A percentile compares a stretch with the other conserved stretches of the same genome.
phyloP scores from a whole-genome alignment of 2,888 invertebrate species.

The Lissocephala sabroskyi region DNA sequence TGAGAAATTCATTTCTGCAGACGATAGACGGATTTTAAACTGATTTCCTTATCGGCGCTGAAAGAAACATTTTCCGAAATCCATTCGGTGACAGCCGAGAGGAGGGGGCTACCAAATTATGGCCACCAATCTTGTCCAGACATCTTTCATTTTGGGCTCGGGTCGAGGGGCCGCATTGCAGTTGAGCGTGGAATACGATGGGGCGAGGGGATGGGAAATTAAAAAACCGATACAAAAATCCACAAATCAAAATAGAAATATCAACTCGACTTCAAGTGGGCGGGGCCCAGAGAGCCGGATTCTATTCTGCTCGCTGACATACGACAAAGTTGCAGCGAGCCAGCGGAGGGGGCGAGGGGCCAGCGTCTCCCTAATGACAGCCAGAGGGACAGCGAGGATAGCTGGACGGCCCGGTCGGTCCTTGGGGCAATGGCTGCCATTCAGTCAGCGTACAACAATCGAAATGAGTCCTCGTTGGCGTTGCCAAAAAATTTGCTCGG shows the following conservation, averaged over 20 bases:
- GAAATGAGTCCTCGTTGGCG: background rate
- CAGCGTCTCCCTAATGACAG: constrained; percentile 14
- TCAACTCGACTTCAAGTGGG: too few relatives aligned
- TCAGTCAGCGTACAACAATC: background rate
- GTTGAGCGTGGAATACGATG: too few relatives aligned
- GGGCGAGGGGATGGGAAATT: constrained; percentile 17
- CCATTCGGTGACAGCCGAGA: too few relatives aligned
- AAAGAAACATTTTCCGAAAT: too few relatives aligned
- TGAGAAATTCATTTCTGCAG: too few relatives aligned
- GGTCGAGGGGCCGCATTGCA: constrained; percentile 13
- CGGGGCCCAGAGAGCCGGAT: too few relatives aligned
- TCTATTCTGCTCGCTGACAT: constrained; percentile 31
- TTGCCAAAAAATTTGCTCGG: constrained; percentile 1
- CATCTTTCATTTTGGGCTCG: constrained; percentile 31
- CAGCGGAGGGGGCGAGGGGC: constrained; percentile 17
- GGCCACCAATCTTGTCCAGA: constrained; percentile 39
- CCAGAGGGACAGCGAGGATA: background rate
- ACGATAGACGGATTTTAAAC: too few relatives aligned
- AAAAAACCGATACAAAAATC: constrained; percentile 45
- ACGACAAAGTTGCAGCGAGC: constrained; percentile 34
- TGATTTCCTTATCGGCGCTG: too few relatives aligned
- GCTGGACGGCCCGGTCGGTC: too few relatives aligned
- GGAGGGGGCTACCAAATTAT: constrained; percentile 21
- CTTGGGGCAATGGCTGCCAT: constrained; percentile 1
- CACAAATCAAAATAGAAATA: constrained; percentile 38